Evolutionary conservation across 2,888 invertebrate genomes (phyloP), one percentile per base, ranked within the genome.

Genomic region (Eustalomyia histrio): DNA sequence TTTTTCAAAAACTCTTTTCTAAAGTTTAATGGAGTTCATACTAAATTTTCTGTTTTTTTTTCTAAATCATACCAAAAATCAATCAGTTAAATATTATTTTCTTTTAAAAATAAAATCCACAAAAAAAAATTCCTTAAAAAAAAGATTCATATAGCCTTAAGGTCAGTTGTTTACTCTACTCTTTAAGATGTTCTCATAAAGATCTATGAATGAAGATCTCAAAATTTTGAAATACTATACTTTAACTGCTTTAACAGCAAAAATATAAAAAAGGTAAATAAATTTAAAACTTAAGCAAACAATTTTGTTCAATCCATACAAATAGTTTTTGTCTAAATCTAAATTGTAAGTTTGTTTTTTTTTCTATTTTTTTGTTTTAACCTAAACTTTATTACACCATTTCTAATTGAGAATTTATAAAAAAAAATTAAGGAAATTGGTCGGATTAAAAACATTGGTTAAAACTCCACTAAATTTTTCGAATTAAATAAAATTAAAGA

Each of bases 191-290:
- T 88, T 88, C 88, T 88, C 88, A 88, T 87, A 88, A 86, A 88
- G 88, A 88, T 88, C 88, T 85, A 85, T 85, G 86, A 88, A 88
- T 88, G 87, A 88, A 88, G 88, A 88, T 88, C 88, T 88, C 88
- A 87, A 87, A 81, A 81, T 67, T 80, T 71, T 81, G 74, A 78
- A 81, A 81, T 78, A 75, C 78, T 73, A 76, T 69, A 73, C 76
- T 63, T 67, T 43, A 63, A 72, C 76, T 68, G 43, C 67, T 65
- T 57, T 24, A 43, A 29, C 21, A 50, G 52, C 14, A 33, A 63
- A 61, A 43, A 39, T 33, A 29, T 3, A 29, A 29, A 29, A 29
- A 29, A 29, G 7, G 7, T 6, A 57, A 57, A 57, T n/a, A 43
- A n/a, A 16, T 17, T 18, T 17, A 39, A 18, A 61, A 61, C 60